phyloP scores from a whole-genome alignment of 2,113 vertebrate genomes.

The Neodontobutis hainanensis region DNA sequence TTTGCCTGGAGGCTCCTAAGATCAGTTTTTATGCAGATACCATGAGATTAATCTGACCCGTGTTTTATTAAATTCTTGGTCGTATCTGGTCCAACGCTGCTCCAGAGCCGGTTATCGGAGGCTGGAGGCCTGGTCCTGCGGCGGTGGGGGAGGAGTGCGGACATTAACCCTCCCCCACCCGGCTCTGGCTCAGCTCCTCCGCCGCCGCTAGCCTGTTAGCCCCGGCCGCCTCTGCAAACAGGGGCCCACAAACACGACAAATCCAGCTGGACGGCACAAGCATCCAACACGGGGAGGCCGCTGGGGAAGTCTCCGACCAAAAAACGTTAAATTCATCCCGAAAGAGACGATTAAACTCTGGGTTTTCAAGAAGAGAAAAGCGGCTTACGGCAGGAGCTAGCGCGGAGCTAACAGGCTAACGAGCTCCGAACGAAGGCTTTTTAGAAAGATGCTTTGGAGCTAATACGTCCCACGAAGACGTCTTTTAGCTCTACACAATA shows the following conservation, averaged over 20 bases:
- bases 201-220: constrained; percentile 45
- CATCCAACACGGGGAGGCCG: constrained; percentile 2
- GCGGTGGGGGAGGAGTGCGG: not conserved
- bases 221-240: constrained; percentile 12
- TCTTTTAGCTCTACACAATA: not conserved
- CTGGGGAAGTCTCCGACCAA: not conserved
- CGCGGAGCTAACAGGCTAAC: constrained; percentile 51
- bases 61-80: too few species aligned
- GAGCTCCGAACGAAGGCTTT: constrained; percentile 4
- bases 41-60: too few species aligned
- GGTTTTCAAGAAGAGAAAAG: constrained; percentile 17
- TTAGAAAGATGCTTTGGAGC: not conserved
- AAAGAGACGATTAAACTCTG: not conserved
- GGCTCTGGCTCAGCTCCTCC: constrained; percentile 60
- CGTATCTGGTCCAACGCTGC: not conserved
- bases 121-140: too few species aligned
- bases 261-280: not conserved
- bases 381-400: constrained; percentile 42
- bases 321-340: not conserved
- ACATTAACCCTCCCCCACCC: constrained; percentile 64
- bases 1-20: too few species aligned
- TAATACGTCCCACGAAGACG: not conserved
- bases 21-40: too few species aligned
- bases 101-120: not conserved
- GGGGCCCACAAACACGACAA: not conserved